Evolutionary conservation across 2,888 invertebrate genomes (phyloP), one percentile per base, ranked within the genome.

Genomic region (Pseudococcus longispinus): DNA sequence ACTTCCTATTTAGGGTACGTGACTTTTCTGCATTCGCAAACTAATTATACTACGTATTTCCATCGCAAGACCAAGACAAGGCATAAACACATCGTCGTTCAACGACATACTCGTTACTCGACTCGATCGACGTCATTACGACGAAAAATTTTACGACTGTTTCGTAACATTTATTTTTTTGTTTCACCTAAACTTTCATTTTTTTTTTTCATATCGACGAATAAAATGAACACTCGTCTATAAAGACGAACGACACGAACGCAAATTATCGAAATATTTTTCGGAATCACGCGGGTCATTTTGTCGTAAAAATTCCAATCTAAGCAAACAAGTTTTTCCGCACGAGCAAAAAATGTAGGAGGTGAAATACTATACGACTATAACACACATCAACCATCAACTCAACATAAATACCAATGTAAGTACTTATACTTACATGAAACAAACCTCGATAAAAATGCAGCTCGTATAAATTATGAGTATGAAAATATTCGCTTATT

Each of bases 381-480:
- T 37, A 37, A n/a, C n/a, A n/a, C n/a, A n/a, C n/a, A n/a, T n/a
- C n/a, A n/a, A n/a, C n/a, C n/a, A n/a, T n/a, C n/a, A n/a, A n/a
- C 4, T 32, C 18, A n/a, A 18, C 8, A n/a, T n/a, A n/a, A 1
- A 55, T 55, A n/a, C 55, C 55, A 55, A n/a, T 55, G n/a, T 55
- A 55, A 0, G 8, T n/a, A 55, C 55, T 55, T n/a, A 55, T 55
- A 5, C 55, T 2, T 23, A 11, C 60, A 23, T 60, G 23, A 60
- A 60, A 60, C 23, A 80, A 80, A 37, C 18, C 44, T 80, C 80
- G 74, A 80, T 87, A 87, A 87, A 83, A 87, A 55, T 74, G 60
- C 42, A 51, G 23, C 32, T 55, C 23, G 44, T 65, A 83, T 51
- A 42, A 83, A 77, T 23, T 60, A 26, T 60, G 8, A 6, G 37